phyloP scores from a whole-genome alignment of 1,140 invertebrate species.

The Macrocentrus cingulum region DNA sequence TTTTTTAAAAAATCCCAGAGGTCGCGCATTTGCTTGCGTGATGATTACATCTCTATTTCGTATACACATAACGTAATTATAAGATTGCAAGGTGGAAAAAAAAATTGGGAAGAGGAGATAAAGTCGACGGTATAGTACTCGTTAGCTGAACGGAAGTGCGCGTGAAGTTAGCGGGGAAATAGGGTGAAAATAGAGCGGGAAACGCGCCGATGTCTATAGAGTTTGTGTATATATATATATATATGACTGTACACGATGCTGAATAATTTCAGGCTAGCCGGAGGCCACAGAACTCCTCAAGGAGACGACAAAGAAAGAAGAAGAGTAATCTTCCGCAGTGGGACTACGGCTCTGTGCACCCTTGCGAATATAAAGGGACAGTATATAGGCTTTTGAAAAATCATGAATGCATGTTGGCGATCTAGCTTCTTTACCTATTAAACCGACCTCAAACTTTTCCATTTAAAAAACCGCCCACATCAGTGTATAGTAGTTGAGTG shows the following conservation, averaged over 20 bases:
- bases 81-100: conserved; percentile 12
- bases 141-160: conserved; percentile 25
- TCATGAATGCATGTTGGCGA: conserved; percentile 25
- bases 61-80: conserved; percentile 3
- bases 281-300: conserved; percentile 15
- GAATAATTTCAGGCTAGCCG: conserved; percentile 29
- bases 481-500: too few species aligned
- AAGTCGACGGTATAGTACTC: conserved; percentile 14
- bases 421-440: background rate
- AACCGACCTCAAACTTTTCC: background rate
- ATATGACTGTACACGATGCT: conserved; percentile 22
- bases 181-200: conserved; percentile 21
- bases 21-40: conserved; percentile 19
- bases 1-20: background rate
- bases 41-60: conserved; percentile 13
- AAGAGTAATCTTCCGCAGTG: background rate
- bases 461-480: background rate
- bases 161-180: conserved; percentile 23
- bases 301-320: conserved; percentile 1
- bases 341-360: background rate
- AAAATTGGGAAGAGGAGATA: conserved; percentile 13
- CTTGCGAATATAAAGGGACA: conserved; percentile 11
- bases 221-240: background rate
- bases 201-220: background rate
- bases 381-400: conserved; percentile 27